These are phyloP conservation scores for Montipora cactus DNA, from an alignment of 64 coral and sea anemone genomes.

Conservation along the genomic window DNA sequence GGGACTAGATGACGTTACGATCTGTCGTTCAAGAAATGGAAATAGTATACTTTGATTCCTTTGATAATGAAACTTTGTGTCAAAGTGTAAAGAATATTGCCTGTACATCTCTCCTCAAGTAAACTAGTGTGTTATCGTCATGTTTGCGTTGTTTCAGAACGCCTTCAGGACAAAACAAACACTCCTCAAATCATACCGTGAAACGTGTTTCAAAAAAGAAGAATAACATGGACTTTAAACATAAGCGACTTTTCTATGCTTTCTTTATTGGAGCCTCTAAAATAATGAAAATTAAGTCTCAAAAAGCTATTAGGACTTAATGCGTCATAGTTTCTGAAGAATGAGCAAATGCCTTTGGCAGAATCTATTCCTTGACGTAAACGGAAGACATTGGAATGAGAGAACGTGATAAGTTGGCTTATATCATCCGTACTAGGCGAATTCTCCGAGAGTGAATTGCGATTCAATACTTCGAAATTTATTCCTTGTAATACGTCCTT, in stretches of 20 bases:
- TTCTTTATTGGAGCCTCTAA: background rate
- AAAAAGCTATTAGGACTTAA: background rate
- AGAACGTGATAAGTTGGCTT: background rate
- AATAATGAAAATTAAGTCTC: background rate
- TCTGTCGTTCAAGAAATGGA: background rate
- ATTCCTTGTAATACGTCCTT: too few species aligned
- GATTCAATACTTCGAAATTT: too few species aligned
- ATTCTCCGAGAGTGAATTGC: too few species aligned
- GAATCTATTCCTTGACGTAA: constrained; percentile 9
- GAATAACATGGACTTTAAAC: background rate
- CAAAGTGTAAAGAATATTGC: background rate
- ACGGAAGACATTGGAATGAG: background rate
- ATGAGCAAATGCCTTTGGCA: background rate
- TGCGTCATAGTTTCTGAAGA: background rate
- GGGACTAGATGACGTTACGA: background rate
- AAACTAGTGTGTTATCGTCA: background rate
- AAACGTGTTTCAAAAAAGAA: background rate
- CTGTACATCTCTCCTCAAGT: background rate
- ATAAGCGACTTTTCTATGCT: background rate
- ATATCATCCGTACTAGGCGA: too few species aligned
- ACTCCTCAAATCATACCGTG: background rate
- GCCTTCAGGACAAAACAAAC: background rate
- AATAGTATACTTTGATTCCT: background rate
- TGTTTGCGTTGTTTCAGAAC: background rate
- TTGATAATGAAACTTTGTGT: background rate